A percentile compares a stretch with the other conserved stretches of the same genome.
phyloP scores from a whole-genome alignment of 2,888 invertebrate species.

The Heteromyza rotundicornis region DNA sequence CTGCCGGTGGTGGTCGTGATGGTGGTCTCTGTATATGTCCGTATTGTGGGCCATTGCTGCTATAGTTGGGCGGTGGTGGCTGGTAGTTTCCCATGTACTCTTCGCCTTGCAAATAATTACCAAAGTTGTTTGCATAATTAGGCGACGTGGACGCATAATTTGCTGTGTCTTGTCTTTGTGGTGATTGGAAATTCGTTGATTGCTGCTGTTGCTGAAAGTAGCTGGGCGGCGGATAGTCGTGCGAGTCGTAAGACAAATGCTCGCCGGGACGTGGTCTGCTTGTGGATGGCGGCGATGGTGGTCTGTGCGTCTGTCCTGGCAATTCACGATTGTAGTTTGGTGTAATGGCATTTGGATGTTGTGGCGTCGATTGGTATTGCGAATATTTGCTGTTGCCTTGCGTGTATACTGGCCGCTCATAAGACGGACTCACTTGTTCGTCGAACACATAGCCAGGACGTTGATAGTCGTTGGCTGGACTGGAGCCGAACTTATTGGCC shows the following conservation, averaged over 20 bases:
- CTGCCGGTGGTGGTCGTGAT: constrained; percentile 12
- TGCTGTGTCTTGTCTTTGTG: constrained; percentile 27
- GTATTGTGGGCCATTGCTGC: not conserved
- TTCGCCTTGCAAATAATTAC: constrained; percentile 53
- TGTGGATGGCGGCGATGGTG: constrained; percentile 30
- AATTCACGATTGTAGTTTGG: constrained; percentile 27
- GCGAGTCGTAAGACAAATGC: constrained; percentile 55
- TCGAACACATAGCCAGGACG: constrained; percentile 54
- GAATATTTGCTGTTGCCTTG: constrained; percentile 4
- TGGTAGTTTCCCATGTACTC: constrained; percentile 16
- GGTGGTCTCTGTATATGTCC: constrained; percentile 10
- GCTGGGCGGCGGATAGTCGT: constrained; percentile 59
- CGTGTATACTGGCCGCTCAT: constrained; percentile 17
- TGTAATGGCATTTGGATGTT: constrained; percentile 31
- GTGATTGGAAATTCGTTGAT: constrained; percentile 33
- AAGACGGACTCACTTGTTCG: constrained; percentile 35
- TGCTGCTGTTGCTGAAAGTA: constrained; percentile 42
- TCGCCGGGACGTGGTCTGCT: constrained; percentile 36
- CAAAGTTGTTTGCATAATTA: constrained; percentile 60
- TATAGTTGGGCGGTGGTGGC: not conserved
- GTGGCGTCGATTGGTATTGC: constrained; percentile 8
- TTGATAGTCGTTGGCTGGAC: constrained; percentile 33
- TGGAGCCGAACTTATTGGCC: not conserved
- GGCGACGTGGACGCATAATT: constrained; percentile 35
- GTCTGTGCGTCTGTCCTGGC: constrained; percentile 28